Percentiles rank a stretch among this genome's conserved stretches.
Evolutionary conservation across 1,140 invertebrate genomes (phyloP).

Genomic region (Asbolus verrucosus): DNA sequence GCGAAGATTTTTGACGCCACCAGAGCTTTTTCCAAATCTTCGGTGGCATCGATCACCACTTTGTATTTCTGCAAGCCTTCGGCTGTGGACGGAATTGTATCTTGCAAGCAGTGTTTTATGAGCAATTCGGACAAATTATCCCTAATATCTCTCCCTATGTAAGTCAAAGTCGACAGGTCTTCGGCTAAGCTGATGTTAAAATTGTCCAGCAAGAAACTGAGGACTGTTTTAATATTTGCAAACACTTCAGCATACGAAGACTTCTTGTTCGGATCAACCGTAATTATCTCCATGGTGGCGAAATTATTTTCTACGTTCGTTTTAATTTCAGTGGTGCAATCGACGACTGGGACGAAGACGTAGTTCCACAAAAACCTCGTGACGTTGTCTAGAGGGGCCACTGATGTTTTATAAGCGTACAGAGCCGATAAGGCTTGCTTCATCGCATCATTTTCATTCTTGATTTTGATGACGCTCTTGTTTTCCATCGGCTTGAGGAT

Average conservation of each 20-base stretch:
- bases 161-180: constrained; percentile 70
- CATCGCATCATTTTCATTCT: constrained; percentile 47
- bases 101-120: constrained; percentile 79
- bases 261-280: constrained; percentile 65
- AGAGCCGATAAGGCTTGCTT: constrained; percentile 49
- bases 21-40: constrained; percentile 76
- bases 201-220: constrained; percentile 71
- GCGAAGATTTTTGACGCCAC: constrained; percentile 70
- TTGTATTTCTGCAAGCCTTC: constrained; percentile 77
- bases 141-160: constrained; percentile 73
- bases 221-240: constrained; percentile 70
- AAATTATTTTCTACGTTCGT: constrained; percentile 63
- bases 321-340: constrained; percentile 66
- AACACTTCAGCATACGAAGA: constrained; percentile 72
- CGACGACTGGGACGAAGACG: constrained; percentile 70
- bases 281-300: constrained; percentile 66
- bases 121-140: constrained; percentile 74
- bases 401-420: constrained; percentile 29
- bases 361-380: constrained; percentile 67
- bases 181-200: constrained; percentile 69
- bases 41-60: constrained; percentile 73
- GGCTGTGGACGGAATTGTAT: constrained; percentile 80
- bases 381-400: constrained; percentile 63
- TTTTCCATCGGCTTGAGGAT: constrained; percentile 59
- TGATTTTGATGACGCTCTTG: constrained; percentile 50